Evolutionary conservation across 2,113 vertebrate species (phyloP).

Genomic region (Nothobranchius furzeri): DNA sequence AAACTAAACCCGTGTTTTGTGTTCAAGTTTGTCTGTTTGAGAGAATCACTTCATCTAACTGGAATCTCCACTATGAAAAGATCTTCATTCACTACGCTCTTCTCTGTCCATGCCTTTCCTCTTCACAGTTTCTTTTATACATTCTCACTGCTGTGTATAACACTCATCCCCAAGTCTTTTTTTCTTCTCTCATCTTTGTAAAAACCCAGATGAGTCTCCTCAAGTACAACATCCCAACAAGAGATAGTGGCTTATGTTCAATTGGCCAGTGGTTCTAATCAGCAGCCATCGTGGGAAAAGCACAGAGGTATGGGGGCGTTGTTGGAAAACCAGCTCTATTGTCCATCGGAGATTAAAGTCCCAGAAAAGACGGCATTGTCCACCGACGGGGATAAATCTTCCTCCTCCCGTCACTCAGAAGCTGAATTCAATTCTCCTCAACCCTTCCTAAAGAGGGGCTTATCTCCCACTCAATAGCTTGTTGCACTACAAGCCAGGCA

Average conservation of each 20-base stretch:
- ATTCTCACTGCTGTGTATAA: constrained; percentile 61
- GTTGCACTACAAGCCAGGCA: constrained; percentile 90
- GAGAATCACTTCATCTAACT: too few relatives aligned
- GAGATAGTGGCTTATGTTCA: constrained; percentile 93
- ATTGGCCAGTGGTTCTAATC: constrained; percentile 86
- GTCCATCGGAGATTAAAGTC: constrained; percentile 98
- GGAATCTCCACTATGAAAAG: constrained; percentile 60
- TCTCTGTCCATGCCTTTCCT: constrained; percentile 56
- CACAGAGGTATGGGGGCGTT: constrained; percentile 80
- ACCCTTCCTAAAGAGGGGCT: constrained; percentile 96
- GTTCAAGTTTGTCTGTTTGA: too few relatives aligned
- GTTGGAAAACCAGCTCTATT: constrained; percentile 88
- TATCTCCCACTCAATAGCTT: constrained; percentile 98
- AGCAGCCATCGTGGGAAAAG: constrained; percentile 97
- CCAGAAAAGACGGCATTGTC: constrained; percentile 94
- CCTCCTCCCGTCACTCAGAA: constrained; percentile 99
- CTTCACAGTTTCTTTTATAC: constrained; percentile 43
- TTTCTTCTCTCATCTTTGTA: constrained; percentile 49
- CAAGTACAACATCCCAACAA: constrained; percentile 61
- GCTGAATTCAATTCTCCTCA: constrained; percentile 95
- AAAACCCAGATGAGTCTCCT: constrained; percentile 81
- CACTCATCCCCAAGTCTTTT: constrained; percentile 36
- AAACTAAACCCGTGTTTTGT: too few relatives aligned
- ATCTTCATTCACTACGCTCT: constrained; percentile 70
- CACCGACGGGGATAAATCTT: constrained; percentile 95